Base-by-base conservation (phyloP, 1,140 invertebrate species). In the Gonatopus flavifemur region DNA sequence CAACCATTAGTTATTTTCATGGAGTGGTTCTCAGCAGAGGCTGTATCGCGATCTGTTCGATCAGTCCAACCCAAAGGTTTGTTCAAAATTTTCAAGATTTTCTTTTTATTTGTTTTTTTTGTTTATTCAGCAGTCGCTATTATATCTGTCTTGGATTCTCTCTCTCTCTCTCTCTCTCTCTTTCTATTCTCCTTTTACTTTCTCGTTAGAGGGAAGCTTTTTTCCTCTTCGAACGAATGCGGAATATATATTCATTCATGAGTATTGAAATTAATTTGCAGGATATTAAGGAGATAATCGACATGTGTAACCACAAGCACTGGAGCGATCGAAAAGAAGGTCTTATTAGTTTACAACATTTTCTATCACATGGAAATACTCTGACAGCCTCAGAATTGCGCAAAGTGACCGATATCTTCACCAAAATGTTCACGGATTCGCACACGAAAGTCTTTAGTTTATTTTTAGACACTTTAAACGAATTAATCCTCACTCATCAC, bases 401-500 rank as follows among this genome's bases (percentile, higher is more conserved):
- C 35, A 84, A 88, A 57, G 82, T 94, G 6, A 93, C 91, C 0
- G 94, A 97, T 61, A 89, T 95, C 52, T 93, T 96, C 67, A 90
- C 91, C 33, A 91, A 93, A 80, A 94, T 97, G 91, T 96, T 98
- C 65, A 93, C 95, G 84, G 94, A 98, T 74, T 91, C 93, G n/a
- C 93, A 96, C 70, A 96, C 92, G 2, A 97, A 97, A 79, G 91
- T 96, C 37, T 94, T 97, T 74, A 91, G 90, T 38, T 77, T 97
- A 45, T 95, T 97, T 77, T 76, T 98, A 60, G 95, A 98, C 63
- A 91, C 93, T 0, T 82, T 98, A 13, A 89, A 90, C 55, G 93
- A 96, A 67, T 76, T 97, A 48, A 88, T 98, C 37, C 76, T 84
- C 52, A 87, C 87, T n/a, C 92, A 98, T 76, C 88, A 86, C 52